Base-by-base conservation (phyloP, 2,797 vertebrate species). In the Gymnoscopelus microlampas region DNA sequence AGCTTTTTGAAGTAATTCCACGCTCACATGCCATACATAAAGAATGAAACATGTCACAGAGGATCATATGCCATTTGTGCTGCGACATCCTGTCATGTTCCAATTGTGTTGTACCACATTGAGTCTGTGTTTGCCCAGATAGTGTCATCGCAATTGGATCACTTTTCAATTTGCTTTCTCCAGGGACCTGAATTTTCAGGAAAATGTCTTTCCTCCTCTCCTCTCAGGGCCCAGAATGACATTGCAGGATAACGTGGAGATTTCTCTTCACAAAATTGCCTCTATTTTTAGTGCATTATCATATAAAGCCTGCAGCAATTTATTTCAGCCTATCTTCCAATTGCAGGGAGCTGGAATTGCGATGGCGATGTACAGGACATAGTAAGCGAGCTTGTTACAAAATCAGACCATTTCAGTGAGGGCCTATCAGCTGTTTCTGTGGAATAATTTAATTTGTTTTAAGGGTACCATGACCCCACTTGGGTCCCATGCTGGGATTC, bases 101-200 rank as follows among this genome's bases (percentile, higher is more conserved):
- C 56, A 12, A 59, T 62, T 73, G 53, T 66, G 70, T 63, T 65
- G 60, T 80, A 72, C 81, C 74, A 73, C 60, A 63, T 69, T 50
- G 11, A 51, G 49, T 67, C 60, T 66, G 62, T 24, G 53, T 0
- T 8, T 63, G 57, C 53, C 56, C 61, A 15, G 48, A 68, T 35
- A n/a, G 35, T 0, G 69, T 12, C 24, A n/a, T 35, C n/a, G 47
- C 51, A 48, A 29, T 13, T 51, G n/a, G 50, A 9, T 51, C 1
- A 35, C 29, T 26, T 19, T 65, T 23, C 53, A 49, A 15, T 59
- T 19, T 10, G 39, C 66, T 63, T 29, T 11, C 64, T 29, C 58
- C 32, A 49, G 48, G 54, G 62, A 59, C 66, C 60, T 29, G 58
- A 48, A 61, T 64, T 35, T 58, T 68, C 65, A 65, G 74, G 73